Base-by-base conservation (phyloP, 2,888 invertebrate species). In the Rhorus exstirpatorius region DNA sequence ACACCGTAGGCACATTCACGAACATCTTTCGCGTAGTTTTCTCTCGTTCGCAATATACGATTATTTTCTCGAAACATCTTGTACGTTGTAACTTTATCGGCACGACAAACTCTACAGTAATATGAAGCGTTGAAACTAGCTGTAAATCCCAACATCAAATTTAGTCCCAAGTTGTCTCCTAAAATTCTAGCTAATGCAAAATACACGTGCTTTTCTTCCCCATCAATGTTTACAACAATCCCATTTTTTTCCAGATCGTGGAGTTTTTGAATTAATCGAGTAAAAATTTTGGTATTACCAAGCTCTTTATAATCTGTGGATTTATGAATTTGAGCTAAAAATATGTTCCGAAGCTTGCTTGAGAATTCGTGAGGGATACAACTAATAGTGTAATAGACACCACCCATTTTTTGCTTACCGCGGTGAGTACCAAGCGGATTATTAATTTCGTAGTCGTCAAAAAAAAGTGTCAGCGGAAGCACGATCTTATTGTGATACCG, bases 101-200 rank as follows among this genome's bases (percentile, higher is more conserved):
- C 70, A 84, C 70, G 84, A 84, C 88, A 89, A 65, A 89, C 83
- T 65, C 90, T 79, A 76, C 89, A 90, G 72, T 72, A 88, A 74
- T 67, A 78, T 24, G 87, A 84, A 21, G 81, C 75, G 38, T 84
- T 82, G 83, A 89, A 88, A n/a, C 72, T 75, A 21, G 81, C 76
- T 21, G 76, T 77, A 31, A 86, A 85, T 19, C 86, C 87, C 17
- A 82, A 75, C 17, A 86, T 85, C 44, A 79, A 53, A 82, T 88
- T 84, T 53, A 86, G 51, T 0, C 87, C 86, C 41, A 86, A 84
- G 77, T 88, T 87, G 55, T 88, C 87, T 7, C 86, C 87, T 26
- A 84, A 44, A 44, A 88, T 70, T 38, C 71, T 49, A 44, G 70
- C 81, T 10, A 87, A 24, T 51, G 79, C 68, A 63, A 88, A 88